phyloP scores from a whole-genome alignment of 2,797 vertebrate genomes.

The Arrhamphus sclerolepis region DNA sequence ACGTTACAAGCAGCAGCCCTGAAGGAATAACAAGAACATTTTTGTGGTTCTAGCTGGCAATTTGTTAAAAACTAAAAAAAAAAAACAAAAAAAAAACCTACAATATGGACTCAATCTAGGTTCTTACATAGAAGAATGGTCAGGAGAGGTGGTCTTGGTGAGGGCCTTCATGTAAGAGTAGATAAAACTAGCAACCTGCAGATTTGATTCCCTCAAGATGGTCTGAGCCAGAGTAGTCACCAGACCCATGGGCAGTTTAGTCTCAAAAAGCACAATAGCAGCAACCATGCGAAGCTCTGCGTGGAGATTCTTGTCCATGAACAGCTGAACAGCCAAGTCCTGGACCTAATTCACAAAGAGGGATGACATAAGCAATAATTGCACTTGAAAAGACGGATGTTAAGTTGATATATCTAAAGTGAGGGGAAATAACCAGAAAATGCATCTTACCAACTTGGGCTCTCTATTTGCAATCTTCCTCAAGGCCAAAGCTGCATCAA shows the following conservation, averaged over 20 bases:
- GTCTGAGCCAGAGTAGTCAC: slow-evolving; percentile 72
- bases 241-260: slow-evolving; percentile 78
- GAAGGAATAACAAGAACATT: slow-evolving; percentile 32
- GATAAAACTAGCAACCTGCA: slow-evolving; percentile 84
- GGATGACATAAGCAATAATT: neutral
- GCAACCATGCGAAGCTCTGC: slow-evolving; percentile 81
- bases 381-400: neutral
- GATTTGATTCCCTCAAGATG: slow-evolving; percentile 79
- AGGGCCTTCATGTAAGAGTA: slow-evolving; percentile 84
- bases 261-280: slow-evolving; percentile 82
- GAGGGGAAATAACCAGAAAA: neutral
- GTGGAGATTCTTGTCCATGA: slow-evolving; percentile 76
- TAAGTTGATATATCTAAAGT: neutral
- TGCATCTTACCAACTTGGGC: slow-evolving; percentile 69
- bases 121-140: slow-evolving; percentile 82
- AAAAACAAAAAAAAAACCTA: neutral
- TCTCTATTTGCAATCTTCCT: slow-evolving; percentile 82
- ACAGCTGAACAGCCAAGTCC: slow-evolving; percentile 80
- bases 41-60: neutral
- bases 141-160: slow-evolving; percentile 82
- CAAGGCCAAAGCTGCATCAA: slow-evolving; percentile 73
- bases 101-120: neutral
- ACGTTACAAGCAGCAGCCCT: slow-evolving; percentile 87
- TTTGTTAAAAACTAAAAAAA: neutral
- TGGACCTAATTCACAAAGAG: slow-evolving; percentile 79